Base-by-base conservation (phyloP, 2,113 vertebrate species). In the Chroicocephalus ridibundus region DNA sequence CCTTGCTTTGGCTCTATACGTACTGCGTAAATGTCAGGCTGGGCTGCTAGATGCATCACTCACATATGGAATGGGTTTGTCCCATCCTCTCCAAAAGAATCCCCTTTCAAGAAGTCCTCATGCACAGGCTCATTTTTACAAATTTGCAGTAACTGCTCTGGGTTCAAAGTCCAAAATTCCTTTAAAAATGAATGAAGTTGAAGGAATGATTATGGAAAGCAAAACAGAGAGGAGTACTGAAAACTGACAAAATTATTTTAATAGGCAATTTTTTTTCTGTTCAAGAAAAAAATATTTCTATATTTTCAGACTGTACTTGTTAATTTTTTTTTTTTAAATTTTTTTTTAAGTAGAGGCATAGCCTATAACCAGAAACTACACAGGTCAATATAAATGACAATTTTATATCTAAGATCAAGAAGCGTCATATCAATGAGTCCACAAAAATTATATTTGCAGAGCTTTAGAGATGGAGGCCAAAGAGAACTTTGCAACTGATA, bases 41-140 rank as follows among this genome's bases (percentile, higher is more conserved):
- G 19, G 20, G 15, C 44, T 42, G 36, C 27, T 68, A 38, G 60
- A 44, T 62, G 6, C 13, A 51, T 82, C 27, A 27, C 29, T 27
- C 10, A 15, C 0, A 0, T 17, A 57, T 3, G 10, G 22, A 68
- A 42, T 26, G 10, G 3, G 10, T 46, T 76, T 80, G 47, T 32
- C 15, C 7, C 21, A 61, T 40, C 17, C 19, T 64, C 44, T 79
- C 13, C 40, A 71, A 46, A 20, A 58, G 32, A 46, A 2, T 24
- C 6, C 15, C 18, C 15, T 80, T 93, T 32, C 42, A 92, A 78
- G 36, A 66, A 58, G 10, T 46, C 13, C 11, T 47, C 18, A 15
- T 20, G 47, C 15, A 83, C 38, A 46, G 29, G 52, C 4, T 52
- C 1, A 19, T 47, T 94, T 85, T 88, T 38, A 54, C 10, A 54